Conservation (phyloP, 1,140 invertebrate species). For the Drosophila triauraria region DNA sequence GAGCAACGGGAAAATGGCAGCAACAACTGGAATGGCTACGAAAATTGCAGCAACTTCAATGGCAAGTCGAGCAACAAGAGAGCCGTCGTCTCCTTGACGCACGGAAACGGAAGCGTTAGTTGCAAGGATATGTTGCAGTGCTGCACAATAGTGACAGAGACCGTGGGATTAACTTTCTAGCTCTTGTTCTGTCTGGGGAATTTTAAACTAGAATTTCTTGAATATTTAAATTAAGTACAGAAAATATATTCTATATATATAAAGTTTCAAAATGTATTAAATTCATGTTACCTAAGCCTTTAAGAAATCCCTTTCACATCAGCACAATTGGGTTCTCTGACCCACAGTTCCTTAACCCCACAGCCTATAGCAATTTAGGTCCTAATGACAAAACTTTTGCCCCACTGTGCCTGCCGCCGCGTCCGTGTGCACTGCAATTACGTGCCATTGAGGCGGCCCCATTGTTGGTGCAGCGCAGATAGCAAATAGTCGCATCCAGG, state of each 20-base stretch:
- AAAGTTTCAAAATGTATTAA: not conserved
- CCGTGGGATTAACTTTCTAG: not conserved
- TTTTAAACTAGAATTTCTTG: not conserved
- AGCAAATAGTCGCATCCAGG: slow-evolving; percentile 50
- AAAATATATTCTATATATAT: not conserved
- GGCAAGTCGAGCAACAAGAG: slow-evolving; percentile 20
- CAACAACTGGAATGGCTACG: slow-evolving; percentile 21
- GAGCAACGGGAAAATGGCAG: slow-evolving; percentile 44
- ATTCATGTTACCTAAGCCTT: not conserved
- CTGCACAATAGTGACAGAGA: slow-evolving; percentile 43
- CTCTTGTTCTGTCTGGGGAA: not conserved
- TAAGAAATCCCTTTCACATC: not conserved
- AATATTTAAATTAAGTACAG: not conserved
- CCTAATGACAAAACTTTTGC: not conserved
- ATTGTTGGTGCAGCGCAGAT: slow-evolving; percentile 68
- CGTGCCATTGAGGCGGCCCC: slow-evolving; percentile 68
- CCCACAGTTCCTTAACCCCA: no score
- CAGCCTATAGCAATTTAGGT: rapidly evolving
- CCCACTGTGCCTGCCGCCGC: slow-evolving; percentile 26
- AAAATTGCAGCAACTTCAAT: slow-evolving; percentile 16
- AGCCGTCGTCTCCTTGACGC: slow-evolving; percentile 63
- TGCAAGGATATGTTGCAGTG: slow-evolving; percentile 77
- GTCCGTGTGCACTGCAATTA: slow-evolving; percentile 63
- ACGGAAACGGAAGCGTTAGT: slow-evolving; percentile 81
- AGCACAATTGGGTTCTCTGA: not conserved